A percentile compares a stretch with the other conserved stretches of the same genome.
Conservation (phyloP, 2,797 vertebrate genomes). For the Smutsia temminckii region DNA sequence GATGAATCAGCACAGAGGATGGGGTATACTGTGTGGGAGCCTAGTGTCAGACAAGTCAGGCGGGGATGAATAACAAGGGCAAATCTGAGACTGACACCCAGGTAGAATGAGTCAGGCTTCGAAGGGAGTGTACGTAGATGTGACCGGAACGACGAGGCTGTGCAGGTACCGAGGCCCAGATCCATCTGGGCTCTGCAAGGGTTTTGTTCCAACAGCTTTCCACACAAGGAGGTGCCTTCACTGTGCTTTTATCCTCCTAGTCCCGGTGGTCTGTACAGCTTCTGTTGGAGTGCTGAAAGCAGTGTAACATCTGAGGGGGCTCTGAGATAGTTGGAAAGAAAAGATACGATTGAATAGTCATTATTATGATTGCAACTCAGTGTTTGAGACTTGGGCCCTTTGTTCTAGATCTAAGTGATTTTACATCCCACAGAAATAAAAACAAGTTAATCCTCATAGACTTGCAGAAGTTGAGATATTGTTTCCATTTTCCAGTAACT, state of each 20-base stretch:
- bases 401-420: slow-evolving; percentile 1
- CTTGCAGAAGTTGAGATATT: background rate
- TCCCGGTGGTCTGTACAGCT: background rate
- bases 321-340: slow-evolving; percentile 21
- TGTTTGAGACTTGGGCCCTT: background rate
- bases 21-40: background rate
- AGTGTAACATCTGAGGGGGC: background rate
- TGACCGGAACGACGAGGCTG: background rate
- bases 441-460: background rate
- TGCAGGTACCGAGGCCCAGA: background rate
- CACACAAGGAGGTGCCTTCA: background rate
- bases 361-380: background rate
- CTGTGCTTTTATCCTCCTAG: background rate
- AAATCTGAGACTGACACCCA: background rate
- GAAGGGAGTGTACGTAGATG: background rate
- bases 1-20: background rate
- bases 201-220: background rate
- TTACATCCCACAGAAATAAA: background rate
- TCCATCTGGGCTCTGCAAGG: background rate
- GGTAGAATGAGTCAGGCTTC: background rate
- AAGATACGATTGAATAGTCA: background rate
- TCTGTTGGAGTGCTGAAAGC: background rate
- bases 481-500: slow-evolving; percentile 39
- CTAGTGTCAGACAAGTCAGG: background rate
- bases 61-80: background rate